Conservation (phyloP, 2,797 vertebrate genomes). For the Psittacula derbiana region DNA sequence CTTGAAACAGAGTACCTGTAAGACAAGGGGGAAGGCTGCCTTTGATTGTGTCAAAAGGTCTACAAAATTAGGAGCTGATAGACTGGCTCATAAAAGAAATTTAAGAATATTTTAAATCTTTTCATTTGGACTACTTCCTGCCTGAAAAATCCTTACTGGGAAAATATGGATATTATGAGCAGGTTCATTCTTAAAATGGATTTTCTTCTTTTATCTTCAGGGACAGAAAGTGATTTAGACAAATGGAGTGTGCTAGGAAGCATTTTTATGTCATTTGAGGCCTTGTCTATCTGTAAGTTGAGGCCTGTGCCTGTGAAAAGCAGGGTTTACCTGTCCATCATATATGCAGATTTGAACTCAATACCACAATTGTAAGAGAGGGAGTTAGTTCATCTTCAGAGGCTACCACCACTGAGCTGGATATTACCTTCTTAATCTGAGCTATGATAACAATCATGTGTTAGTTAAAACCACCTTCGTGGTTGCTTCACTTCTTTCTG, state of each 20-base stretch:
- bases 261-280: conserved; percentile 23
- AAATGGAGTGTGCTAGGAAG: conserved; percentile 5
- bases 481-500: background rate
- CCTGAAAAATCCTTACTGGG: conserved; percentile 39
- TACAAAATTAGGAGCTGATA: conserved; percentile 41
- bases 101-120: conserved; percentile 46
- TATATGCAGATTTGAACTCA: conserved; percentile 55
- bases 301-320: background rate
- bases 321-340: conserved; percentile 43
- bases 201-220: conserved; percentile 44
- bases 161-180: conserved; percentile 34
- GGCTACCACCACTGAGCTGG: conserved; percentile 20
- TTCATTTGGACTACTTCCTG: conserved; percentile 39
- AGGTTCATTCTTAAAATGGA: conserved; percentile 42
- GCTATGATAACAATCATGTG: background rate
- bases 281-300: conserved; percentile 47
- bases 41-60: conserved; percentile 53
- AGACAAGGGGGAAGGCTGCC: conserved; percentile 49
- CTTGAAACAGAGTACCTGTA: conserved; percentile 20
- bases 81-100: conserved; percentile 25
- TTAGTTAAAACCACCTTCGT: conserved; percentile 30
- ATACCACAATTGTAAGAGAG: background rate
- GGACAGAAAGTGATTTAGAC: conserved; percentile 48
- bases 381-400: conserved; percentile 34
- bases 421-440: conserved; percentile 38